Percentiles rank a stretch among this genome's conserved stretches.
phyloP scores from a whole-genome alignment of 2,797 vertebrate species.

The Calcarius lapponicus region DNA sequence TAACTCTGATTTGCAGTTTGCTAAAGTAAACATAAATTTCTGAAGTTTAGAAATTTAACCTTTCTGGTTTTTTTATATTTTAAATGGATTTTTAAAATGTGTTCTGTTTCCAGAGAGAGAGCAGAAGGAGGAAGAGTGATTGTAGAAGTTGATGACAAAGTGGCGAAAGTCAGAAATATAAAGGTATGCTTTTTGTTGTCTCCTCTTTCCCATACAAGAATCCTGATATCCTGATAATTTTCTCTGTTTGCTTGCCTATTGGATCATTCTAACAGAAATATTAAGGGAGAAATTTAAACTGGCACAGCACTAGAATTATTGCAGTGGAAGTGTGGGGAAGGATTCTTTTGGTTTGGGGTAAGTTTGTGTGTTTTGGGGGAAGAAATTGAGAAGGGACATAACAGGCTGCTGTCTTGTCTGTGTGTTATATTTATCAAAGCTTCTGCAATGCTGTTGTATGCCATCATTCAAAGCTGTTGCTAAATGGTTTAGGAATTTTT shows the following conservation, averaged over 20 bases:
- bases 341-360: neutral
- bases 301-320: neutral
- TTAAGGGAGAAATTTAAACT: neutral
- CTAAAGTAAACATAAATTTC: neutral
- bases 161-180: constrained; percentile 86
- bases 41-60: neutral
- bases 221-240: neutral
- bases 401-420: neutral
- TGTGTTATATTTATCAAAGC: neutral
- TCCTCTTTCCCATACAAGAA: neutral
- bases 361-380: neutral
- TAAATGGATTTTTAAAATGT: constrained; percentile 1
- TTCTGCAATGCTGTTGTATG: neutral
- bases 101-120: constrained; percentile 83
- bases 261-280: neutral
- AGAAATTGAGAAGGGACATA: neutral
- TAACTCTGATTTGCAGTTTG: neutral
- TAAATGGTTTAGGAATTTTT: constrained; percentile 8
- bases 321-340: neutral
- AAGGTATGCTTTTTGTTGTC: constrained; percentile 81
- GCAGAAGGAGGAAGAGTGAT: constrained; percentile 86
- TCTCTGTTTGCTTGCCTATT: neutral
- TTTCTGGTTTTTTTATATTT: neutral
- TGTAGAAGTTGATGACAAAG: constrained; percentile 90
- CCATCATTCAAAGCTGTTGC: neutral